Evolutionary conservation across 2,797 vertebrate species (phyloP).

Genomic region (Diplodus puntazzo): DNA sequence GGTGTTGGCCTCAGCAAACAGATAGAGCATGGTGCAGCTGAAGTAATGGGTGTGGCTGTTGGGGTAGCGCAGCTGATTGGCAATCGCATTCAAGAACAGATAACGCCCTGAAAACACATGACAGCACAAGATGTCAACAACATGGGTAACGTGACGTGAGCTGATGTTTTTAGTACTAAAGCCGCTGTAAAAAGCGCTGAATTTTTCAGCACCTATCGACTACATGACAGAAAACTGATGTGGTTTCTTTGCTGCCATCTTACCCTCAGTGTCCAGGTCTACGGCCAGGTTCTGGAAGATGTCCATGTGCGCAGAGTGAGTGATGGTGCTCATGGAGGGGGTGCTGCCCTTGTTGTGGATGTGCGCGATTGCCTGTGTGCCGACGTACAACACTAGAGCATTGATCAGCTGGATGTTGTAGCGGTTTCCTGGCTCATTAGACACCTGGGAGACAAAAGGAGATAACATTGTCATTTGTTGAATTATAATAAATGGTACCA

Average conservation of each 20-base stretch:
- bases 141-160: no score
- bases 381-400: conserved; percentile 97
- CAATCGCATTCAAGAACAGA: conserved; percentile 98
- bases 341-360: conserved; percentile 99
- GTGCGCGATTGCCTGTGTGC: conserved; percentile 98
- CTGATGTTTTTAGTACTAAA: neutral
- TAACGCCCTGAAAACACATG: conserved; percentile 90
- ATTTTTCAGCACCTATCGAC: neutral
- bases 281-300: conserved; percentile 99
- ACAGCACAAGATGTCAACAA: neutral
- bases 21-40: conserved; percentile 99
- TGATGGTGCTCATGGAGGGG: conserved; percentile 99
- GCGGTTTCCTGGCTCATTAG: conserved; percentile 97
- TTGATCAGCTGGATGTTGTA: conserved; percentile 99
- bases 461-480: no score
- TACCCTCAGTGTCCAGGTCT: conserved; percentile 98
- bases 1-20: conserved; percentile 98
- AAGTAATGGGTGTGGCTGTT: conserved; percentile 99
- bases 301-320: conserved; percentile 99
- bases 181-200: neutral
- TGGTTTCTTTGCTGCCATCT: conserved; percentile 39
- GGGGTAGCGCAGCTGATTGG: conserved; percentile 98
- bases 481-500: neutral
- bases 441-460: conserved; percentile 80
- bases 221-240: neutral